Conservation (phyloP, 1,140 invertebrate species). For the Drosophila orena region DNA sequence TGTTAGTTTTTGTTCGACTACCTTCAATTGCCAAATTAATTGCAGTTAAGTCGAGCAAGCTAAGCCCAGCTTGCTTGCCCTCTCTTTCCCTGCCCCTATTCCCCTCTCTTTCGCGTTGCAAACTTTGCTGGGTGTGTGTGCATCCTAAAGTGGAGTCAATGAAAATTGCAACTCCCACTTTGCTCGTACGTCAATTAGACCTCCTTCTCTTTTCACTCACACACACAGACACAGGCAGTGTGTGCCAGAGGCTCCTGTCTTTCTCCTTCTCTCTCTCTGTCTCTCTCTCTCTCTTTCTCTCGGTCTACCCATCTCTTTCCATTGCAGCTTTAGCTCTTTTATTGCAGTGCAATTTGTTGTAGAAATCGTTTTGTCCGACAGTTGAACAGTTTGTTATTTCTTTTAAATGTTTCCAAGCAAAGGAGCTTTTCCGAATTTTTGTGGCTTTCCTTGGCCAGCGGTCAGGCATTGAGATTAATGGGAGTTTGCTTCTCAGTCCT, state of each 20-base stretch:
- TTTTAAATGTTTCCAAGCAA: slow-evolving; percentile 79
- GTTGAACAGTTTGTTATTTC: slow-evolving; percentile 84
- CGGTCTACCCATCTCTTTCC: slow-evolving; percentile 3
- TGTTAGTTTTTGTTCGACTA: slow-evolving; percentile 31
- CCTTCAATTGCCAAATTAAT: slow-evolving; percentile 84
- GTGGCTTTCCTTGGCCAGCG: slow-evolving; percentile 62
- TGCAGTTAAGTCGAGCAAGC: slow-evolving; percentile 83
- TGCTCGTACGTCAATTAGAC: slow-evolving; percentile 84
- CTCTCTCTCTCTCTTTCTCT: slow-evolving; percentile 29
- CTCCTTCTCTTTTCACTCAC: slow-evolving; percentile 25
- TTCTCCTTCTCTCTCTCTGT: neutral
- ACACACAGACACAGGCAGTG: slow-evolving; percentile 10
- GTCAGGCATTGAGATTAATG: slow-evolving; percentile 57
- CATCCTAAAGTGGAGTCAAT: slow-evolving; percentile 83
- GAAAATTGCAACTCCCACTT: slow-evolving; percentile 84
- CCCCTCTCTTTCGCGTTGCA: slow-evolving; percentile 1
- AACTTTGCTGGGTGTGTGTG: slow-evolving; percentile 31
- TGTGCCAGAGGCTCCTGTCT: slow-evolving; percentile 32
- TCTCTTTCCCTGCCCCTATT: slow-evolving; percentile 10
- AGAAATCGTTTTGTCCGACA: slow-evolving; percentile 84
- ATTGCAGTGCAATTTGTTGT: slow-evolving; percentile 84
- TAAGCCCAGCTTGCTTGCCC: slow-evolving; percentile 24
- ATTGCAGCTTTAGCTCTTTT: slow-evolving; percentile 55
- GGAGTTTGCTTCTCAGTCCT: neutral
- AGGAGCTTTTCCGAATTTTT: slow-evolving; percentile 78